phyloP scores from a whole-genome alignment of 2,113 vertebrate genomes.

The Chloropsis hardwickii region DNA sequence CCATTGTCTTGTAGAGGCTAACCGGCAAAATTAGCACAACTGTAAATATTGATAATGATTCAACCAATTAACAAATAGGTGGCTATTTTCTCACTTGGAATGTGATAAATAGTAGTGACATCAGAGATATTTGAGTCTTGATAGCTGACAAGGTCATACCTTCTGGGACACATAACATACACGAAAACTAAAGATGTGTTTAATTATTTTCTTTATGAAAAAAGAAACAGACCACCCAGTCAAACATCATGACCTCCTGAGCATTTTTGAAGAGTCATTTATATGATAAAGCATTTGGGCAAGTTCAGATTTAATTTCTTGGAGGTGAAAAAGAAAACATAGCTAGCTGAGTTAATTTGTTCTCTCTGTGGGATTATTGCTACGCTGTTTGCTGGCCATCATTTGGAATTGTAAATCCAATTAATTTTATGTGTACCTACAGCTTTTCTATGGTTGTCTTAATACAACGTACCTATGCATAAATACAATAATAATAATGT shows the following conservation, averaged over 20 bases:
- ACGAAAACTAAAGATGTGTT: background rate
- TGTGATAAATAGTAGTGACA: background rate
- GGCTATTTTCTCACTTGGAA: background rate
- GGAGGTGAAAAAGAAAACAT: background rate
- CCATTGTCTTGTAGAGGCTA: background rate
- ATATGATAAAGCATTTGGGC: background rate
- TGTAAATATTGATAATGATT: background rate
- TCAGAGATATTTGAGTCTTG: background rate
- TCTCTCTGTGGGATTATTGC: background rate
- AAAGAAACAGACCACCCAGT: background rate
- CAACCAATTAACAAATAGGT: background rate
- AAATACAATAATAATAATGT: background rate
- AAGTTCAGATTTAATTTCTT: background rate
- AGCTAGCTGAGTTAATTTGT: slow-evolving; percentile 5
- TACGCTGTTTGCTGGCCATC: background rate
- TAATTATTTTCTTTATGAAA: background rate
- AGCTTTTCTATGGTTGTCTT: background rate
- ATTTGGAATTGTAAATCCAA: slow-evolving; percentile 7
- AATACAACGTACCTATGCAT: background rate
- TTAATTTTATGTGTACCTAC: slow-evolving; percentile 14
- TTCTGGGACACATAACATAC: background rate
- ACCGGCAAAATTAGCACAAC: background rate
- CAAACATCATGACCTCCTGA: background rate
- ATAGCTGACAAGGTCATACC: background rate
- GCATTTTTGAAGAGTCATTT: background rate